These are phyloP conservation scores for Catocala fraxini DNA, from an alignment of 2,888 invertebrate genomes.

Conservation along the genomic window DNA sequence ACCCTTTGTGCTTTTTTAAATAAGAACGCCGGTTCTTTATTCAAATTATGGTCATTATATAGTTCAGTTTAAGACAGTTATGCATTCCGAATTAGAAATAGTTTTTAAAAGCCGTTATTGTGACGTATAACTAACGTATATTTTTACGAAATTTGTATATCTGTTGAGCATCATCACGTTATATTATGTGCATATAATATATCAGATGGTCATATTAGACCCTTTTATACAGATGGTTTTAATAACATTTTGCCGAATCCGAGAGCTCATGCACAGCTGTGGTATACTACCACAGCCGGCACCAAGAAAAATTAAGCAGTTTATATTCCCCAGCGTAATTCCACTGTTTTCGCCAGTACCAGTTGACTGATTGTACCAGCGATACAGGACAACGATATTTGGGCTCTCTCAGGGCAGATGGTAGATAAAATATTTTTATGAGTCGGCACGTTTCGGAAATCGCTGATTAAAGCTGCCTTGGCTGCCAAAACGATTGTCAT, in stretches of 20 bases:
- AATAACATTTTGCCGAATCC: no score
- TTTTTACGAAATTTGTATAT: no score
- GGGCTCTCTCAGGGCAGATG: constrained; percentile 47
- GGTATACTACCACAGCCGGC: no score
- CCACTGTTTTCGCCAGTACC: constrained; percentile 38
- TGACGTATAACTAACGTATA: no score
- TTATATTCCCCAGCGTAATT: not conserved
- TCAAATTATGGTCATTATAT: not conserved
- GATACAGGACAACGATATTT: constrained; percentile 49
- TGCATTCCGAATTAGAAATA: no score
- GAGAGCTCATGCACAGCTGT: no score
- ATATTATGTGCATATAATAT: no score
- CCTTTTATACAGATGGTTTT: no score
- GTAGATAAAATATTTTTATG: constrained; percentile 51
- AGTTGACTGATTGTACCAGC: constrained; percentile 42
- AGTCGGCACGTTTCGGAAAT: constrained; percentile 34
- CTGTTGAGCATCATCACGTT: no score
- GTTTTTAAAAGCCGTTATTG: no score
- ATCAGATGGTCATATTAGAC: no score
- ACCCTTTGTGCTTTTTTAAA: constrained; percentile 9
- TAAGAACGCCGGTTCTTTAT: not conserved
- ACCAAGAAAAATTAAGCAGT: not conserved
- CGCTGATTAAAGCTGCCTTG: constrained; percentile 44
- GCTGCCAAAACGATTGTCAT: constrained; percentile 50
- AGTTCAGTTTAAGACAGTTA: not conserved